Conservation (phyloP, 2,113 vertebrate species). For the Picathartes gymnocephalus region DNA sequence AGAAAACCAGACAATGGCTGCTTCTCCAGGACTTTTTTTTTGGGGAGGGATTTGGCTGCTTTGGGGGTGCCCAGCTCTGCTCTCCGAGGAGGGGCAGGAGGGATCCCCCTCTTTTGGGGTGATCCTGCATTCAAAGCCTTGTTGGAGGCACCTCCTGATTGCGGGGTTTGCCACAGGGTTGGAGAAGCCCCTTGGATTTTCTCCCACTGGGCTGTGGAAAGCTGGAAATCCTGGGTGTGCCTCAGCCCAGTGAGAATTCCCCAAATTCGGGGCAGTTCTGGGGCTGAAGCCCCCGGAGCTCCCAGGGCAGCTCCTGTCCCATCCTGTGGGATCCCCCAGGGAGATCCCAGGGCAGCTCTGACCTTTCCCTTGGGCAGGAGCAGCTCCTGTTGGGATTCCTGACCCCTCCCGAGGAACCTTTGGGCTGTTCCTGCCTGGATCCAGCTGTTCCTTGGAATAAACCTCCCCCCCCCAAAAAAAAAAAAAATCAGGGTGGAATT, state of each 20-base stretch:
- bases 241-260: neutral
- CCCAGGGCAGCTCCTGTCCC: neutral
- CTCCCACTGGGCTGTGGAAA: fast-evolving
- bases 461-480: too few relatives aligned
- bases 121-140: neutral
- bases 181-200: neutral
- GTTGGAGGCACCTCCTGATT: fast-evolving
- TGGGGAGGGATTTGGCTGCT: neutral
- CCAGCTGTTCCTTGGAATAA: fast-evolving
- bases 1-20: neutral
- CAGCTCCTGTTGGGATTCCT: neutral
- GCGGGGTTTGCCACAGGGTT: neutral
- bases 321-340: neutral
- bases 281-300: neutral
- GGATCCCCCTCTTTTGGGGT: neutral
- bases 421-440: neutral
- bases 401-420: neutral
- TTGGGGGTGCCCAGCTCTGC: neutral
- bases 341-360: neutral
- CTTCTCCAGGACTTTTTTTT: neutral
- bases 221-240: neutral
- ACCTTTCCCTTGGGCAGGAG: neutral
- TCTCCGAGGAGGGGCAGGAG: neutral
- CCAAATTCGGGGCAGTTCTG: neutral
- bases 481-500: neutral